Evolutionary conservation across 2,113 vertebrate species (phyloP).

Genomic region (Taurulus bubalis): DNA sequence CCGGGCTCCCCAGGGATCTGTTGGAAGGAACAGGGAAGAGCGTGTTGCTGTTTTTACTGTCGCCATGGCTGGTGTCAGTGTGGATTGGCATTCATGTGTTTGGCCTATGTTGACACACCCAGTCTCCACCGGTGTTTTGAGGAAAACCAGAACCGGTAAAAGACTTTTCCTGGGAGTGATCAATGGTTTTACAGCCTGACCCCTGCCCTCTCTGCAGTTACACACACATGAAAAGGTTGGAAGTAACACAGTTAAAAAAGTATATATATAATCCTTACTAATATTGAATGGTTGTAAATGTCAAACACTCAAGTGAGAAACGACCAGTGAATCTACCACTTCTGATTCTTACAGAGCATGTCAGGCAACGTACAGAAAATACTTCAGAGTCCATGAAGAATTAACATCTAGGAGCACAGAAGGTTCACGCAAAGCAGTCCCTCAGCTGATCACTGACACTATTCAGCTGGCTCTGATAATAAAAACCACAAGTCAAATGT

Average conservation of each 20-base stretch:
- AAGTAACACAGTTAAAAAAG: not conserved
- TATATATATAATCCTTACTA: not conserved
- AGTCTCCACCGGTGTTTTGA: constrained; percentile 46
- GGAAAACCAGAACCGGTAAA: constrained; percentile 48
- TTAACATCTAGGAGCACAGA: not conserved
- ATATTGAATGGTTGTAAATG: not conserved
- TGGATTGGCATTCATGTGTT: constrained; percentile 24
- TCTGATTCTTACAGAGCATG: not conserved
- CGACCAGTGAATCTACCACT: not conserved
- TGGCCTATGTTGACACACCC: constrained; percentile 30
- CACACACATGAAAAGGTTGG: not conserved
- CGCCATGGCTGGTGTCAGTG: constrained; percentile 15
- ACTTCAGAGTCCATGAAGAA: not conserved
- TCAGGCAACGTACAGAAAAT: not conserved
- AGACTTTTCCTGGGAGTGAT: constrained; percentile 30
- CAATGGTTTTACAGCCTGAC: constrained; percentile 42
- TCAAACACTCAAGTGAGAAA: not conserved
- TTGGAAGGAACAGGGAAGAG: constrained; percentile 11
- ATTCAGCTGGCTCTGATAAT: constrained; percentile 48
- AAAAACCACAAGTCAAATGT: constrained; percentile 45
- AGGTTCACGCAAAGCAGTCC: constrained; percentile 47
- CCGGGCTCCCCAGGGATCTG: constrained; percentile 20
- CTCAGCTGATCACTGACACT: constrained; percentile 19
- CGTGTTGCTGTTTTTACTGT: constrained; percentile 35
- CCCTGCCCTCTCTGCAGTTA: constrained; percentile 12